phyloP scores from a whole-genome alignment of 2,797 vertebrate genomes.

The Semotilus atromaculatus region DNA sequence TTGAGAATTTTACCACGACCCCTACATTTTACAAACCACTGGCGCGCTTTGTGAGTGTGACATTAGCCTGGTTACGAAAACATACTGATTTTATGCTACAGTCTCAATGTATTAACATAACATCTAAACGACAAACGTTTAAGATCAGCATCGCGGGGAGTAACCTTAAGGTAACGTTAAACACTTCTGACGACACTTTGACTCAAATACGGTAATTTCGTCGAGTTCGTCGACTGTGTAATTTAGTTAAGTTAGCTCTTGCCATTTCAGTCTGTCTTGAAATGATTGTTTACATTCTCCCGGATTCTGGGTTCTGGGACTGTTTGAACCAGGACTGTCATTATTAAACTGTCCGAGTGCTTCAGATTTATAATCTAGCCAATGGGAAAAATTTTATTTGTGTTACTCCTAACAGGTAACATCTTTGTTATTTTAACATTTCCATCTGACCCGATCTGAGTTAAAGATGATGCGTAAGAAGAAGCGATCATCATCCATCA shows the following conservation, averaged over 20 bases:
- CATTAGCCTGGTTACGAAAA: not conserved
- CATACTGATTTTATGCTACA: not conserved
- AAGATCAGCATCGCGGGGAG: not conserved
- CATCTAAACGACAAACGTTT: not conserved
- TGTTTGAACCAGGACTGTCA: not conserved
- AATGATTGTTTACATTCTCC: not conserved
- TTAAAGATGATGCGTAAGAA: conserved; percentile 80
- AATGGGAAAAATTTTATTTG: not conserved
- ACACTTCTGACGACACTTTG: not conserved
- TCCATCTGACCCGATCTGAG: not conserved
- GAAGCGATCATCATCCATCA: conserved; percentile 64
- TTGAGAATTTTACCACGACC: conserved; percentile 29
- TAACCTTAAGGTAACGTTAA: not conserved
- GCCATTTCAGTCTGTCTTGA: not conserved
- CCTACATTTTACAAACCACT: conserved; percentile 46
- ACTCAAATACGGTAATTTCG: not conserved
- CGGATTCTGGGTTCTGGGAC: not conserved
- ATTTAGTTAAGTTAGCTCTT: conserved; percentile 12
- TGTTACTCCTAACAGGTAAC: not conserved
- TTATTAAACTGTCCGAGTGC: not conserved
- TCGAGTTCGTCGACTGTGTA: not conserved
- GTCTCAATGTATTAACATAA: not conserved
- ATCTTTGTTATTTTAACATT: not conserved
- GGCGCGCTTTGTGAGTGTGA: conserved; percentile 69
- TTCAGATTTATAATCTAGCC: not conserved